Percentiles rank a stretch among this genome's conserved stretches.
These are phyloP conservation scores for Monodelphis domestica DNA, from an alignment of 2,797 vertebrate species.

Conservation along the genomic window DNA sequence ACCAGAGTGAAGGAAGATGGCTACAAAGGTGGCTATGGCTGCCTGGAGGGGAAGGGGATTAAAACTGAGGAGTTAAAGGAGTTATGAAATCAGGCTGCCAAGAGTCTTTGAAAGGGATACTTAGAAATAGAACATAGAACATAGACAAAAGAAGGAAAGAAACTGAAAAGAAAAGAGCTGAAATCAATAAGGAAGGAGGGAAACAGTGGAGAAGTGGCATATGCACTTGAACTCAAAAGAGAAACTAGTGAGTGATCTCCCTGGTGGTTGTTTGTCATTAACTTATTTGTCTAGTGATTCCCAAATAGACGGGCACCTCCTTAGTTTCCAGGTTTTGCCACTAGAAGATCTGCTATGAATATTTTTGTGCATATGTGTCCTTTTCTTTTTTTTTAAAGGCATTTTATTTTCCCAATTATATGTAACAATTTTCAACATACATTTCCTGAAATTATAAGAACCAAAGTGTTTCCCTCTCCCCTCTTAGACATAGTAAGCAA, in stretches of 20 bases:
- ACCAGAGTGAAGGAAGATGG: background rate
- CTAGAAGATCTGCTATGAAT: background rate
- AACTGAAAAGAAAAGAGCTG: background rate
- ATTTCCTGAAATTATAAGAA: too few species aligned
- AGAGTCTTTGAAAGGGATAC: background rate
- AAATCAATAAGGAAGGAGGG: background rate
- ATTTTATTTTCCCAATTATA: too few species aligned
- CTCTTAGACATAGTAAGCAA: too few species aligned
- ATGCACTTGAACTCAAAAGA: background rate
- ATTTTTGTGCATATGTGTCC: background rate
- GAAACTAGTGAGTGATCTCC: too few species aligned
- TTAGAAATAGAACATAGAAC: too few species aligned
- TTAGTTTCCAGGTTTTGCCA: background rate
- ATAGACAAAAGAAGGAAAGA: too few species aligned
- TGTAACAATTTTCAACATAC: too few species aligned
- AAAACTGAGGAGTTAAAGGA: background rate
- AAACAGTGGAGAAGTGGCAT: background rate
- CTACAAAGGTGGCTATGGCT: background rate
- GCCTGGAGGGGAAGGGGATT: background rate
- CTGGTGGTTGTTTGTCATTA: too few species aligned
- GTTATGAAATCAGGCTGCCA: background rate
- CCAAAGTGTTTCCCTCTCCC: too few species aligned
- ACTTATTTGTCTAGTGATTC: too few species aligned
- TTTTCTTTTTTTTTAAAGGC: too few species aligned
- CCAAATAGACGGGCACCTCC: too few species aligned